These are phyloP conservation scores for Arctia plantaginis DNA, from an alignment of 2,888 invertebrate genomes.

Conservation along the genomic window DNA sequence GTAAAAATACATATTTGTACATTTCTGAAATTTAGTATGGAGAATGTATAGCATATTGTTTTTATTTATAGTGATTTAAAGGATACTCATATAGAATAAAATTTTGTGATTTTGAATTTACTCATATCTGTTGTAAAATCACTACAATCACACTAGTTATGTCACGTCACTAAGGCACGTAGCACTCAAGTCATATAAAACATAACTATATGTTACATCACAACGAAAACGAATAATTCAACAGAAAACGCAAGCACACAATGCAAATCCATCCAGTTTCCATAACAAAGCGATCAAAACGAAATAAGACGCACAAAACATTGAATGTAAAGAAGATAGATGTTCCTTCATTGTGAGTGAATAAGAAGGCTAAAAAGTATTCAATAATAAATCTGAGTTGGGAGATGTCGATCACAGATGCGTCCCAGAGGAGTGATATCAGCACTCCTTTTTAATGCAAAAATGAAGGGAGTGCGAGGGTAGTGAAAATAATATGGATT, in stretches of 20 bases:
- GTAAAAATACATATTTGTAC: no score
- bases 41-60: no score
- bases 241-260: slow-evolving; percentile 13
- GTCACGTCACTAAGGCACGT: no score
- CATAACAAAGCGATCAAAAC: slow-evolving; percentile 48
- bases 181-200: no score
- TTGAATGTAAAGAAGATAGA: slow-evolving; percentile 72
- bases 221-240: slow-evolving; percentile 4
- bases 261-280: slow-evolving; percentile 30
- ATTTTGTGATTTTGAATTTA: no score
- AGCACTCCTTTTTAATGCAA: slow-evolving; percentile 73
- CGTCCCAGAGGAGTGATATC: slow-evolving; percentile 66
- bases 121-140: no score
- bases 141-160: no score
- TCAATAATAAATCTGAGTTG: slow-evolving; percentile 80
- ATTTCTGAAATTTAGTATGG: no score
- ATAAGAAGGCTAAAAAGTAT: slow-evolving; percentile 71
- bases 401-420: slow-evolving; percentile 82
- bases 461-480: slow-evolving; percentile 54
- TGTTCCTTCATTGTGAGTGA: slow-evolving; percentile 71
- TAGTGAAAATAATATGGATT: slow-evolving; percentile 25
- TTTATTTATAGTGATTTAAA: no score
- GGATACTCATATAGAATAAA: no score
- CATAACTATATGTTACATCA: background rate
- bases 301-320: slow-evolving; percentile 47